Base-by-base conservation (phyloP, 1,140 invertebrate genomes). In the Zaprionus nigranus region DNA sequence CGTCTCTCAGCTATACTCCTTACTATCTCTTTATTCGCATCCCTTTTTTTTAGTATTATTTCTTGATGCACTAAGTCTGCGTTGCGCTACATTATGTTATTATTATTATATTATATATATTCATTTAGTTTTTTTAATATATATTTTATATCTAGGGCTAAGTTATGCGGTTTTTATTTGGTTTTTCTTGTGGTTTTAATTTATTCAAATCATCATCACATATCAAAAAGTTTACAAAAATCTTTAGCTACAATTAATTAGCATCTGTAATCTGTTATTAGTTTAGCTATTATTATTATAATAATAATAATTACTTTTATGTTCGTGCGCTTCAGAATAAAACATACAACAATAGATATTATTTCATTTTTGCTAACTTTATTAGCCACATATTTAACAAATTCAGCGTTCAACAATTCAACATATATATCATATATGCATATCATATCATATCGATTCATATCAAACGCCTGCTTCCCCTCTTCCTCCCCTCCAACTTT, bases 191-290 rank as follows among this genome's bases (percentile, higher is more conserved):
- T 86, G 63, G 70, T 53, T 85, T 78, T 85, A 85, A 85, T 90
- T 79, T 90, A 82, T 77, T 83, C 79, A 85, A 90, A 90, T 90
- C 86, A 90, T 90, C 85, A 82, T 90, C 85, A 90, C 85, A 90
- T 90, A 90, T 90, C 85, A 90, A 90, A 90, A 90, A 90, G 79
- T 90, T 90, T 90, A 90, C 85, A 90, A 90, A 90, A 90, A 85
- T 84, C 28, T 70, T 86, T 86, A 86, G 69, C 79, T 88, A 88
- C 64, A 69, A 43, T 82, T 74, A 54, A 26, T 4, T 53, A 68
- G 53, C 46, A 43, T 65, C 72, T 64, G 53, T 66, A 64, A 38
- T 70, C 54, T 46, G 51, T 43, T 75, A 61, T 56, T 59, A 56
- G 49, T 68, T 75, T 46, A 28, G 60, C 34, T 54, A 36, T 67